phyloP scores from a whole-genome alignment of 2,113 vertebrate species.

The Clarias gariepinus region DNA sequence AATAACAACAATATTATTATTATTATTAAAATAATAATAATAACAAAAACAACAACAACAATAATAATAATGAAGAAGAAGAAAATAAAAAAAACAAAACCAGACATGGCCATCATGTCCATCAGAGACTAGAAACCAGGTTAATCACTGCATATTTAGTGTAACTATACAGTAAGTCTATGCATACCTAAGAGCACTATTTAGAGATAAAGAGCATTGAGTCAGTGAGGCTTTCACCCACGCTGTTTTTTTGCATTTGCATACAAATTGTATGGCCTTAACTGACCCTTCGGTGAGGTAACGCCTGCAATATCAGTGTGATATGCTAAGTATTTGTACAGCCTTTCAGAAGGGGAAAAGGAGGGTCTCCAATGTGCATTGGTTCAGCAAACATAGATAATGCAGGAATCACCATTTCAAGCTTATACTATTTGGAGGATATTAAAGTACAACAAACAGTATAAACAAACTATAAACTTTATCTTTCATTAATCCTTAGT shows the following conservation, averaged over 20 bases:
- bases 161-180: constrained; percentile 25
- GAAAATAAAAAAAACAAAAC: neutral
- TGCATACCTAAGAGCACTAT: constrained; percentile 40
- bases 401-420: neutral
- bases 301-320: constrained; percentile 48
- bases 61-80: neutral
- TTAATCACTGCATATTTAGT: constrained; percentile 33
- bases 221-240: constrained; percentile 42
- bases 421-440: neutral
- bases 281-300: constrained; percentile 37
- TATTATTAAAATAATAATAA: neutral
- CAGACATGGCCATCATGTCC: neutral
- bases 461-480: neutral
- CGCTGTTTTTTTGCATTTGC: constrained; percentile 44
- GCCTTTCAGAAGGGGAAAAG: neutral
- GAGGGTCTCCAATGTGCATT: neutral
- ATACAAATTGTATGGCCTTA: constrained; percentile 52
- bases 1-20: too few relatives aligned
- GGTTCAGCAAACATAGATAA: neutral
- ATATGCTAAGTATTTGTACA: constrained; percentile 43
- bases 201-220: constrained; percentile 26
- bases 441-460: too few relatives aligned
- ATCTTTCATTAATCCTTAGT: neutral
- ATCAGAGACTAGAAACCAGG: neutral
- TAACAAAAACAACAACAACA: neutral